A percentile compares a stretch with the other conserved stretches of the same genome.
These are phyloP conservation scores for Ibycter americanus DNA, from an alignment of 2,797 vertebrate species.

Conservation along the genomic window DNA sequence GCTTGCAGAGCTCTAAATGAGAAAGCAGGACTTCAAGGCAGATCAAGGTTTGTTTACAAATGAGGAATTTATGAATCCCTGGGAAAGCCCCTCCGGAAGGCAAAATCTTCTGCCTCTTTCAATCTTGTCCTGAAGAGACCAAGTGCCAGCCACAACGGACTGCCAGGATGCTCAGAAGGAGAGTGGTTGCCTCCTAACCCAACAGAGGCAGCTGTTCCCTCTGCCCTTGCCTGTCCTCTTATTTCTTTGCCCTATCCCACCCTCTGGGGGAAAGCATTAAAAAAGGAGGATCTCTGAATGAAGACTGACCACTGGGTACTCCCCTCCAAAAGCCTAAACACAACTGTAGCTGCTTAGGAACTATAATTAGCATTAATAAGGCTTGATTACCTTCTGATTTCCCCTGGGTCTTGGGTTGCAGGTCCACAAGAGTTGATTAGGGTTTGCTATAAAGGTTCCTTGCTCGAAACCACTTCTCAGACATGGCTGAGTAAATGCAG, in stretches of 20 bases:
- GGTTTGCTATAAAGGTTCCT: background rate
- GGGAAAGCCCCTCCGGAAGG: background rate
- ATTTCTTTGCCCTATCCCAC: background rate
- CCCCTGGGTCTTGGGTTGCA: background rate
- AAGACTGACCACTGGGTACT: background rate
- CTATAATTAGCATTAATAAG: background rate
- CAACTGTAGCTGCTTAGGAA: background rate
- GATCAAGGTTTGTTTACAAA: background rate
- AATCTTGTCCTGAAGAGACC: background rate
- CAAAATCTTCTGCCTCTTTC: background rate
- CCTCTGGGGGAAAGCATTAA: rapidly evolving
- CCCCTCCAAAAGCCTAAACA: background rate
- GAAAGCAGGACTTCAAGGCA: slow-evolving; percentile 1
- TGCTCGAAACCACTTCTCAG: background rate
- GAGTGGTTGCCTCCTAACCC: rapidly evolving
- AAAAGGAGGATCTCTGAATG: background rate
- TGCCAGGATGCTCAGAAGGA: background rate
- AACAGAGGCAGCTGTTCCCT: background rate
- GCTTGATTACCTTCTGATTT: background rate
- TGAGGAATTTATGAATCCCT: background rate
- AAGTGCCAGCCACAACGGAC: rapidly evolving
- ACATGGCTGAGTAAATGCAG: background rate
- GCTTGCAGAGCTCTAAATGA: background rate
- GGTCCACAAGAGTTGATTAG: background rate
- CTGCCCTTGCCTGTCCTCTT: background rate